These are phyloP conservation scores for Todus mexicanus DNA, from an alignment of 2,797 vertebrate species.

Conservation along the genomic window DNA sequence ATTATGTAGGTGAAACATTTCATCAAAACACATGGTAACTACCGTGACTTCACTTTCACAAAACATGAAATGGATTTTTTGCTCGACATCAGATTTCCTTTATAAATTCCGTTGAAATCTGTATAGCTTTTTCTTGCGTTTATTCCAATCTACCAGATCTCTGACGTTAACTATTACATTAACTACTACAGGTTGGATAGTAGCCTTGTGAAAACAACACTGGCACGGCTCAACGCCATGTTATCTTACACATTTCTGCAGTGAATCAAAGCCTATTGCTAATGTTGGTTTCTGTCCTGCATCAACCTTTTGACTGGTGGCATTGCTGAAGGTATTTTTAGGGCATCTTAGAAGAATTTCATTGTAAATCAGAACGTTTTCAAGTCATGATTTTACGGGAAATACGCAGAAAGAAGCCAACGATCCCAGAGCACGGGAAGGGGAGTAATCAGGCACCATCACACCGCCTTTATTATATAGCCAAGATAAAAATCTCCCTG, in stretches of 20 bases:
- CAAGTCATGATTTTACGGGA: background rate
- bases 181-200: background rate
- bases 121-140: background rate
- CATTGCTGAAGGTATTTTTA: background rate
- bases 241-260: background rate
- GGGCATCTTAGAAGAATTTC: background rate
- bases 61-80: background rate
- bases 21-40: background rate
- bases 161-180: background rate
- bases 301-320: background rate
- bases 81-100: background rate
- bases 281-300: background rate
- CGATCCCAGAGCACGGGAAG: background rate
- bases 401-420: background rate
- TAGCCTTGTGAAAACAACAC: background rate
- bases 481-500: slow-evolving; percentile 29
- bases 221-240: background rate
- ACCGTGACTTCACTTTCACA: background rate
- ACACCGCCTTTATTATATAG: background rate
- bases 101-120: background rate
- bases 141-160: background rate
- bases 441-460: background rate
- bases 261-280: background rate
- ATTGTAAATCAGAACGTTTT: slow-evolving; percentile 2
- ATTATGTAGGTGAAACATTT: background rate